Evolutionary conservation across 2,797 vertebrate species (phyloP).

Genomic region (Artibeus lituratus): DNA sequence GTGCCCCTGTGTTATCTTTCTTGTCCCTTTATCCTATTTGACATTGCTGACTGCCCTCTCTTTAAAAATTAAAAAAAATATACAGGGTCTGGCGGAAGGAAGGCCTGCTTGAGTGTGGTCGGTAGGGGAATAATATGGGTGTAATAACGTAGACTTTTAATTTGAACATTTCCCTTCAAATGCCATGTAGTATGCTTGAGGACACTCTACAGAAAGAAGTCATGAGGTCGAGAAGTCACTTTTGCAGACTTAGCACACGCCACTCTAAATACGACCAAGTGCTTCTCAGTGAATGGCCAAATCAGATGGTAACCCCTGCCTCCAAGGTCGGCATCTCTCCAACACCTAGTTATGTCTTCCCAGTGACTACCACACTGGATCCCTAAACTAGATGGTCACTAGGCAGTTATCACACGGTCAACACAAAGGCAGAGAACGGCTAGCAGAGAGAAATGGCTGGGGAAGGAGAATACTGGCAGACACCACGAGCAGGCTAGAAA

Average conservation of each 20-base stretch:
- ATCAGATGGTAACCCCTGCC: neutral
- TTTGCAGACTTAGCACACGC: neutral
- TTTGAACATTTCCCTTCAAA: too few relatives aligned
- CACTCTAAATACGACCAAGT: neutral
- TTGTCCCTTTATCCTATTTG: neutral
- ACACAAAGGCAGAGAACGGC: neutral
- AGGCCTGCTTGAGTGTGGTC: too few relatives aligned
- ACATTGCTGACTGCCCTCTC: neutral
- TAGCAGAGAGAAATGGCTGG: neutral
- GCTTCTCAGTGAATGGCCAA: neutral
- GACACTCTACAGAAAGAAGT: neutral
- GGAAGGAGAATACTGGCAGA: neutral
- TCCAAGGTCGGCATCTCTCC: neutral
- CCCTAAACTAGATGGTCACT: neutral
- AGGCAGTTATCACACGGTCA: neutral
- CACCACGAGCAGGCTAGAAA: neutral
- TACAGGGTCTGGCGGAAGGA: too few relatives aligned
- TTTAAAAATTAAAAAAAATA: neutral
- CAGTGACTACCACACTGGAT: neutral
- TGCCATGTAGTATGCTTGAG: neutral
- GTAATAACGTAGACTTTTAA: too few relatives aligned
- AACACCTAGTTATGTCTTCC: neutral
- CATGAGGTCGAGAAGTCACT: neutral
- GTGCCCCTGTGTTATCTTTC: neutral
- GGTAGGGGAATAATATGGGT: too few relatives aligned